A percentile compares a stretch with the other conserved stretches of the same genome.
Conservation (phyloP, 2,888 invertebrate species). For the Plebejus melissa region DNA sequence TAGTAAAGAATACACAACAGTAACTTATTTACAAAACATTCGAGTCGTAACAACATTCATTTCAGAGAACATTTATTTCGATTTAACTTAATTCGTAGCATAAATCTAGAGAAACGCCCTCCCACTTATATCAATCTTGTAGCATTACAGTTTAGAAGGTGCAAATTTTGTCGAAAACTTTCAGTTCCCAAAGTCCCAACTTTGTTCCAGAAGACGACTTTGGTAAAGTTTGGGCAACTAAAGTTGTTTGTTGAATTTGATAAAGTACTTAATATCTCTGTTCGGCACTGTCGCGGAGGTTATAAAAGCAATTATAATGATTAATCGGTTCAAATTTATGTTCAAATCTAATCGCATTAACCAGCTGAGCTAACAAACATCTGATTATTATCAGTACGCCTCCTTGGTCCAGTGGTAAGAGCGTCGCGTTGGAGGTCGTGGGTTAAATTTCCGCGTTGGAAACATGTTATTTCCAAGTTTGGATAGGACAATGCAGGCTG, state of each 20-base stretch:
- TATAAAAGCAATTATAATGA: conserved; percentile 19
- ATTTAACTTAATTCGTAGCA: conserved; percentile 24
- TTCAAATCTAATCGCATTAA: not conserved
- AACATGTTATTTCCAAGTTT: too few relatives aligned
- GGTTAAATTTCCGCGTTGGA: too few relatives aligned
- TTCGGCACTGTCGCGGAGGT: conserved; percentile 4
- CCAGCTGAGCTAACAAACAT: conserved; percentile 12
- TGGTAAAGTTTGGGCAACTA: conserved; percentile 30
- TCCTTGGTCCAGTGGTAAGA: too few relatives aligned
- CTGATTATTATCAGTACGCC: not conserved
- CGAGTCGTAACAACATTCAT: not conserved
- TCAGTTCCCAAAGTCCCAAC: conserved; percentile 45
- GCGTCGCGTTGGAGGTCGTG: too few relatives aligned
- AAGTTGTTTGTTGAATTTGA: conserved; percentile 25
- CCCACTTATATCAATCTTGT: conserved; percentile 49
- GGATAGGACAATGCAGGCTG: too few relatives aligned
- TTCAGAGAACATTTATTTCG: conserved; percentile 5
- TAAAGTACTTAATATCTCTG: conserved; percentile 22
- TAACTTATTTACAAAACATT: conserved; percentile 3
- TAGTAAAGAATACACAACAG: not conserved
- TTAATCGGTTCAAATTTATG: conserved; percentile 1
- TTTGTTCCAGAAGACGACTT: conserved; percentile 53
- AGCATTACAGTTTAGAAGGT: conserved; percentile 62
- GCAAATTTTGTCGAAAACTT: conserved; percentile 55
- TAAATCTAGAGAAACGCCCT: conserved; percentile 20